Evolutionary conservation across 2,113 vertebrate species (phyloP).

Genomic region (Laticauda colubrina): DNA sequence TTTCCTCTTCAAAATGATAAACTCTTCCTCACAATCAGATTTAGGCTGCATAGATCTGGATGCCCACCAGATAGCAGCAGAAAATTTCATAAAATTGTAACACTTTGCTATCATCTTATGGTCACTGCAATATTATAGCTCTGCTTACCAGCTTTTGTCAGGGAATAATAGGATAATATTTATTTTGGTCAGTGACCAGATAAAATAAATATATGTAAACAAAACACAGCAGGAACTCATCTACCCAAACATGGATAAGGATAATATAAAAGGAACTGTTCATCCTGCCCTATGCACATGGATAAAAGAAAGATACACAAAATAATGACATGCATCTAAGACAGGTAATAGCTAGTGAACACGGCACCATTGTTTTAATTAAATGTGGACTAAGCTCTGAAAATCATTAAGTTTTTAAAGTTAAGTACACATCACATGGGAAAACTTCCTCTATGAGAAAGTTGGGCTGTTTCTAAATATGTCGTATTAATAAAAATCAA

Average conservation of each 20-base stretch:
- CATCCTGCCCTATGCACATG: background rate
- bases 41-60: background rate
- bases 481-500: background rate
- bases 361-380: background rate
- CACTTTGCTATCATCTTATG: background rate
- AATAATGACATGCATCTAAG: background rate
- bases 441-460: background rate
- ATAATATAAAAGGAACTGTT: background rate
- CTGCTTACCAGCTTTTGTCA: background rate
- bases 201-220: background rate
- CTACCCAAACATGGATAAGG: background rate
- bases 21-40: background rate
- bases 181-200: background rate
- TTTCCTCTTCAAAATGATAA: background rate
- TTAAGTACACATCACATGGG: background rate
- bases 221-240: background rate
- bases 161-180: background rate
- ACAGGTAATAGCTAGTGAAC: background rate
- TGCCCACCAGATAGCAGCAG: background rate
- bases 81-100: background rate
- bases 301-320: background rate
- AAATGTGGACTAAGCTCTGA: background rate
- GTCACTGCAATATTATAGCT: background rate
- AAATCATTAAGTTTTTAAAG: background rate
- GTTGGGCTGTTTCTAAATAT: background rate